Evolutionary conservation across 2,113 vertebrate genomes (phyloP).

Genomic region (Macquaria australasica): DNA sequence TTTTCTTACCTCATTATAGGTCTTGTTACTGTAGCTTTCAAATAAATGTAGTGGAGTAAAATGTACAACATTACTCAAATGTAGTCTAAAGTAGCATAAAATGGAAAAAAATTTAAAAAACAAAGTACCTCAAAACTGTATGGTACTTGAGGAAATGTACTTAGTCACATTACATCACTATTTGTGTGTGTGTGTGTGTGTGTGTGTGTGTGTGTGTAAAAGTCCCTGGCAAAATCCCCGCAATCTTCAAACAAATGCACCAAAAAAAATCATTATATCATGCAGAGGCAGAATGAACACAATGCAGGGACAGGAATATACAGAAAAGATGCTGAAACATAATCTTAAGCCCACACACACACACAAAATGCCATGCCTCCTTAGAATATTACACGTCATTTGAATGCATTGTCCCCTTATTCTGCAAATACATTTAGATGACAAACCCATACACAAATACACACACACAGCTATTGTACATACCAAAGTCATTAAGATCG

Average conservation of each 20-base stretch:
- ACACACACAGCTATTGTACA: conserved; percentile 45
- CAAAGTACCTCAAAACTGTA: neutral
- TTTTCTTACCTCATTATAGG: neutral
- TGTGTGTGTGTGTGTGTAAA: neutral
- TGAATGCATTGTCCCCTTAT: conserved; percentile 27
- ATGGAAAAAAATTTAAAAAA: neutral
- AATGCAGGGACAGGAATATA: neutral
- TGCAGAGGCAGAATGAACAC: conserved; percentile 6
- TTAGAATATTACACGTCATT: conserved; percentile 46
- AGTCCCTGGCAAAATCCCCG: neutral
- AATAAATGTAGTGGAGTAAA: neutral
- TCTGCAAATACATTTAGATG: conserved; percentile 39
- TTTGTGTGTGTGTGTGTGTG: neutral
- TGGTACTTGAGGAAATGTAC: neutral
- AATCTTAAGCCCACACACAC: conserved; percentile 6
- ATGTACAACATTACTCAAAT: neutral
- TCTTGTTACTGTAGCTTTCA: neutral
- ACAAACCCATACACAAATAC: conserved; percentile 23
- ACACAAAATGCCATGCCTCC: conserved; percentile 1
- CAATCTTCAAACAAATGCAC: neutral
- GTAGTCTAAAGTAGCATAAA: too few species aligned
- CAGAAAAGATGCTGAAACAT: neutral
- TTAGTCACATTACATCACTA: neutral
- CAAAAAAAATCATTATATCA: conserved; percentile 8
- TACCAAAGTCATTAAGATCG: conserved; percentile 68